Base-by-base conservation (phyloP, 2,113 vertebrate species). In the Pachypanchax playfairii region DNA sequence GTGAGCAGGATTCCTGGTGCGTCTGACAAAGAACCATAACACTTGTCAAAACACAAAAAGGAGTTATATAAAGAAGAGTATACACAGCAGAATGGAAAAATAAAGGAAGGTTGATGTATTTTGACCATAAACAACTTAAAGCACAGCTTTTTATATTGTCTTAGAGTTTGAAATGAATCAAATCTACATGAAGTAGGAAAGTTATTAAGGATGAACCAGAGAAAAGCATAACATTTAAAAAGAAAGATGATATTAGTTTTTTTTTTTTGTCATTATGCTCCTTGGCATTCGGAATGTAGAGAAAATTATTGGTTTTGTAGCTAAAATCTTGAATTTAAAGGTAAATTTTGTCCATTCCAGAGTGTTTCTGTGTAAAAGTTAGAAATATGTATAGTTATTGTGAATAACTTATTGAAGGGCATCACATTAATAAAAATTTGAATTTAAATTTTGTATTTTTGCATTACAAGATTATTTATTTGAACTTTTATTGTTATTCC, bases 1-100 rank as follows among this genome's bases (percentile, higher is more conserved):
- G 66, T 54, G 63, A 80, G 56, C 69, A 80, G 82, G 72, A 62
- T 56, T 79, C 65, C 49, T 52, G 31, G 49, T 77, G 59, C 57
- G 41, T 68, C 72, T 80, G 69, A 87, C 79, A 69, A 65, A 53
- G 36, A 55, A 42, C 65, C 70, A 74, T 83, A 85, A 78, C 65
- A 83, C 76, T 76, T 80, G 71, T 84, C 69, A 73, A 82, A 75
- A 61, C 72, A 74, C 57, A 84, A 57, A 67, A 70, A 58, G 7
- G 13, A 70, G 62, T 21, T 60, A 26, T 47, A 60, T 61, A 43
- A 61, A 54, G 52, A 46, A 53, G 53, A 29, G 55, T 57, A 46
- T 28, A 13, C 53, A 60, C 41, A 69, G 50, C 29, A 69, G 46
- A 51, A 75, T 18, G 57, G 62, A 24, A 48, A n/a, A 64, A 66